Conservation (phyloP, 1,140 invertebrate species). For the Drosophila sproati region DNA sequence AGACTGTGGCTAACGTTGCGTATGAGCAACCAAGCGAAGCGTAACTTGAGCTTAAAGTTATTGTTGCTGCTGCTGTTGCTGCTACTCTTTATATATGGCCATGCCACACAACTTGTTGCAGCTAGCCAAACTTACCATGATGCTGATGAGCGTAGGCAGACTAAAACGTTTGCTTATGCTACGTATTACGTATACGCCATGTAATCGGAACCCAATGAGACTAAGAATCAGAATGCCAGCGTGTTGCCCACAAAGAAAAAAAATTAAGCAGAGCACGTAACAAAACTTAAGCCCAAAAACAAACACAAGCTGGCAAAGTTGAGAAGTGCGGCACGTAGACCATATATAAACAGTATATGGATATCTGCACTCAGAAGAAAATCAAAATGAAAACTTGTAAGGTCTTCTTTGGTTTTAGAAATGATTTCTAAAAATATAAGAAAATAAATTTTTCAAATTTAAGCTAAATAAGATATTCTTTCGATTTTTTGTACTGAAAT, state of each 20-base stretch:
- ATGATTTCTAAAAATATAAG: too few species aligned
- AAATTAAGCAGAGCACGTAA: constrained; percentile 76
- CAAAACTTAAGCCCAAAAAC: constrained; percentile 56
- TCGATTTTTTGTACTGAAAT: too few species aligned
- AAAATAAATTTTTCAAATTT: too few species aligned
- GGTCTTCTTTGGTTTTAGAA: too few species aligned
- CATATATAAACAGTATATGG: constrained; percentile 52
- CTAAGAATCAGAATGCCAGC: constrained; percentile 2
- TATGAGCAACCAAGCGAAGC: constrained; percentile 50
- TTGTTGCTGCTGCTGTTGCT: not conserved
- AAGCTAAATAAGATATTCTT: too few species aligned
- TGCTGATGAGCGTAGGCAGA: not conserved
- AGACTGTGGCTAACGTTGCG: constrained; percentile 33
- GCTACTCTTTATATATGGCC: not conserved
- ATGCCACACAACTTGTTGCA: constrained; percentile 65
- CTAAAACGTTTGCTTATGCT: constrained; percentile 43
- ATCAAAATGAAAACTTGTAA: not conserved
- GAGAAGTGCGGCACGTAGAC: constrained; percentile 27
- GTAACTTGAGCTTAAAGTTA: constrained; percentile 37
- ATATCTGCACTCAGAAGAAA: constrained; percentile 32
- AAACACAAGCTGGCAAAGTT: constrained; percentile 22
- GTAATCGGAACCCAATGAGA: constrained; percentile 69
- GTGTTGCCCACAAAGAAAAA: constrained; percentile 18
- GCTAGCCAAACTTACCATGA: constrained; percentile 14
- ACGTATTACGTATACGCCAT: constrained; percentile 43